Conservation (phyloP, 2,888 invertebrate genomes). For the Aricia artaxerxes region DNA sequence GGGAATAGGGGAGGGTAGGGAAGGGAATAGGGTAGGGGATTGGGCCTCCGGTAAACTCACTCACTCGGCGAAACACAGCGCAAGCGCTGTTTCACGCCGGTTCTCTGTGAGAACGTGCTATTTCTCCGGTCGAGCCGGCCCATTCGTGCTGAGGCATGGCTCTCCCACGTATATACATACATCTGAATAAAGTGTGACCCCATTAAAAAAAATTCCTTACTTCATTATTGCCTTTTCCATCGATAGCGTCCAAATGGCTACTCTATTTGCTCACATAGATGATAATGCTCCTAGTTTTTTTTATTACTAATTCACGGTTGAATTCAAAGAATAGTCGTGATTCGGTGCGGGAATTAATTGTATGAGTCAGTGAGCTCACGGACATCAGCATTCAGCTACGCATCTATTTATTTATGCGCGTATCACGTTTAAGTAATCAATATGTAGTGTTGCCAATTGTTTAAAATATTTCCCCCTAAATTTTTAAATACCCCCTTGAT, state of each 20-base stretch:
- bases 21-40: too few relatives aligned
- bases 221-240: too few relatives aligned
- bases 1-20: too few relatives aligned
- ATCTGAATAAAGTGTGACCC: too few relatives aligned
- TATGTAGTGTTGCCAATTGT: background rate
- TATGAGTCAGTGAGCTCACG: conserved; percentile 18
- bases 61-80: too few relatives aligned
- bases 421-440: background rate
- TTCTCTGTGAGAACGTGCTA: too few relatives aligned
- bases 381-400: conserved; percentile 25
- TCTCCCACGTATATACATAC: too few relatives aligned
- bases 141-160: too few relatives aligned
- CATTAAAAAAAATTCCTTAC: too few relatives aligned
- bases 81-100: too few relatives aligned
- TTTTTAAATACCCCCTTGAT: background rate
- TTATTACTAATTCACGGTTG: background rate
- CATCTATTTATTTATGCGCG: conserved; percentile 30
- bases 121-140: too few relatives aligned
- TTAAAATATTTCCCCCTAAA: background rate
- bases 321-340: conserved; percentile 8
- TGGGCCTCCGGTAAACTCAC: too few relatives aligned
- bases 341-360: conserved; percentile 2
- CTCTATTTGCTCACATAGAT: background rate
- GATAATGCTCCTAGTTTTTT: background rate
- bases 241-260: background rate